Evolutionary conservation across 2,888 invertebrate species (phyloP).

Genomic region (Tinea pellionella): DNA sequence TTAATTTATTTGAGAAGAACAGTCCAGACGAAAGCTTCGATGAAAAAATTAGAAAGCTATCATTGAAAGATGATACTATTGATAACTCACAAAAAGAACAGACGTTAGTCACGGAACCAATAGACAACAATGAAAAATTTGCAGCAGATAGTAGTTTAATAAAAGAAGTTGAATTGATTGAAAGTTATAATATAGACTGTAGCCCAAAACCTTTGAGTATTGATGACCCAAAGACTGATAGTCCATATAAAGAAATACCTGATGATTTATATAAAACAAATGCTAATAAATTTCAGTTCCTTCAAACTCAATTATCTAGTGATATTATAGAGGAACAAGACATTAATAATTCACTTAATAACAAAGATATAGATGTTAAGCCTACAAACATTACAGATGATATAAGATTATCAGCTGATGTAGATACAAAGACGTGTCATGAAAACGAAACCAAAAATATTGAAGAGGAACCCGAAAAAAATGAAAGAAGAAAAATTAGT

Average conservation of each 20-base stretch:
- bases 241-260: constrained; percentile 17
- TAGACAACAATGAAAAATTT: background rate
- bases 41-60: constrained; percentile 43
- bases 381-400: constrained; percentile 6
- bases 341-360: background rate
- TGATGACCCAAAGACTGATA: background rate
- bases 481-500: constrained; percentile 17
- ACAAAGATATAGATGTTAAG: background rate
- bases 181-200: background rate
- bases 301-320: constrained; percentile 48
- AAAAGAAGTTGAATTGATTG: background rate
- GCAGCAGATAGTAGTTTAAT: background rate
- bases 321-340: background rate
- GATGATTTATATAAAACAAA: constrained; percentile 51
- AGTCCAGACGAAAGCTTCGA: constrained; percentile 40
- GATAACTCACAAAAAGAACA: constrained; percentile 18
- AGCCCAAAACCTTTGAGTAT: background rate
- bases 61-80: constrained; percentile 33
- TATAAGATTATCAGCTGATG: background rate
- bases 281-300: constrained; percentile 49
- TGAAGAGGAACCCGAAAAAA: background rate
- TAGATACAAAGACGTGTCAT: background rate
- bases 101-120: constrained; percentile 23
- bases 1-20: constrained; percentile 60
- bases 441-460: background rate